phyloP scores from a whole-genome alignment of 2,888 invertebrate species.

The Ormyrus pomaceus region DNA sequence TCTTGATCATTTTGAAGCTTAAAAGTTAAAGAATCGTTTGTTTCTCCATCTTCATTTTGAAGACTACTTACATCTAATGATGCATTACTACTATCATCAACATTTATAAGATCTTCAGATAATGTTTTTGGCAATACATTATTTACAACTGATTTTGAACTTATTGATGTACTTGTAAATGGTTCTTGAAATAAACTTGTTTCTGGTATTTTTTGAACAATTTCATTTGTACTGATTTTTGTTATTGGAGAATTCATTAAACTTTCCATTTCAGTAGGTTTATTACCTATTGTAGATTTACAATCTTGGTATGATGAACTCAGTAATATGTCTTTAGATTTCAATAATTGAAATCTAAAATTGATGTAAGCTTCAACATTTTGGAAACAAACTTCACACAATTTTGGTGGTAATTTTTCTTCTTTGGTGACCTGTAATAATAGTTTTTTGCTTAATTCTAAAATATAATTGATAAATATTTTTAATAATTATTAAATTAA shows the following conservation, averaged over 20 bases:
- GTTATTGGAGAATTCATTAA: constrained; percentile 5
- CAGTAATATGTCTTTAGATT: constrained; percentile 50
- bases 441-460: neutral
- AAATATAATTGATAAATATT: neutral
- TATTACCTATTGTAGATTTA: constrained; percentile 12
- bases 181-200: constrained; percentile 24
- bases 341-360: constrained; percentile 58
- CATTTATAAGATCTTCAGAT: constrained; percentile 59
- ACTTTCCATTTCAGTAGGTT: constrained; percentile 11
- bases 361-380: constrained; percentile 59
- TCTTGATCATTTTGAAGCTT: constrained; percentile 57
- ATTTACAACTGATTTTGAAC: constrained; percentile 28
- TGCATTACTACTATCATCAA: constrained; percentile 57
- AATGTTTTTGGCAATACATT: constrained; percentile 25
- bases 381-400: constrained; percentile 75
- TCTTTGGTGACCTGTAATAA: constrained; percentile 71
- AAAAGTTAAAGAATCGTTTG: constrained; percentile 39
- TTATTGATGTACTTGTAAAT: constrained; percentile 12
- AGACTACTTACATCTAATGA: constrained; percentile 49
- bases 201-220: constrained; percentile 10
- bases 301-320: constrained; percentile 27
- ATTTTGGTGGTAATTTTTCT: constrained; percentile 70
- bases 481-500: neutral
- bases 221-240: constrained; percentile 4
- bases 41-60: constrained; percentile 50